Base-by-base conservation (phyloP, 2,888 invertebrate species). In the Lissocephala sabroskyi region DNA sequence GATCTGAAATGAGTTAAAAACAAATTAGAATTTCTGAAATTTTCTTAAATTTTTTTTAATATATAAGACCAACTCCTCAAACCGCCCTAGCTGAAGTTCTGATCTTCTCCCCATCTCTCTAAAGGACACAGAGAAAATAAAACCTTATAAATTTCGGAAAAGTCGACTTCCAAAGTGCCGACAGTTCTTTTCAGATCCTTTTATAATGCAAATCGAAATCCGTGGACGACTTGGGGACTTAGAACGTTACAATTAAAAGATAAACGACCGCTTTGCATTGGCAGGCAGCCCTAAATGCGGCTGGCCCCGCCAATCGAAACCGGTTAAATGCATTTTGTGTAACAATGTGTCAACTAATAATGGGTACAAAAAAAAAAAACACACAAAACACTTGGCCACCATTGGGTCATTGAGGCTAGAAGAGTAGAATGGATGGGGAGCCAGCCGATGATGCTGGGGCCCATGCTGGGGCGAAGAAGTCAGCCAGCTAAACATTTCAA, bases 341-440 rank as follows among this genome's bases (percentile, higher is more conserved):
- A 77, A 70, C 78, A 74, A 70, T 74, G 77, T 77, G 77, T 73
- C 73, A 73, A 75, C 76, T 65, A 59, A 59, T 61, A 65, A 59
- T 60, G 33, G 26, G 43, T 10, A 53, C 56, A 55, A 59, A 30
- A 39, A 37, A 5, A 50, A 37, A 46, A 33, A 36, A 28, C 9
- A 51, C 46, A 48, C 41, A 55, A 37, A 41, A 54, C 45, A 54
- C 43, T 54, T 45, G 49, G 40, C 36, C 45, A 45, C 39, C 29
- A 55, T 23, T 23, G 23, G 23, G 7, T 3, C 23, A 23, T 3
- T 23, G 23, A 23, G 16, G 19, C 47, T 17, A 36, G 50, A 35
- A 17, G 26, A 42, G 29, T 18, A 28, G 29, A 11, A 2, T 4
- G 29, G 7, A 13, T 26, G 18, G n/a, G n/a, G n/a, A n/a, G n/a